Conservation (phyloP, 2,888 invertebrate species). For the Saturnia pavonia region DNA sequence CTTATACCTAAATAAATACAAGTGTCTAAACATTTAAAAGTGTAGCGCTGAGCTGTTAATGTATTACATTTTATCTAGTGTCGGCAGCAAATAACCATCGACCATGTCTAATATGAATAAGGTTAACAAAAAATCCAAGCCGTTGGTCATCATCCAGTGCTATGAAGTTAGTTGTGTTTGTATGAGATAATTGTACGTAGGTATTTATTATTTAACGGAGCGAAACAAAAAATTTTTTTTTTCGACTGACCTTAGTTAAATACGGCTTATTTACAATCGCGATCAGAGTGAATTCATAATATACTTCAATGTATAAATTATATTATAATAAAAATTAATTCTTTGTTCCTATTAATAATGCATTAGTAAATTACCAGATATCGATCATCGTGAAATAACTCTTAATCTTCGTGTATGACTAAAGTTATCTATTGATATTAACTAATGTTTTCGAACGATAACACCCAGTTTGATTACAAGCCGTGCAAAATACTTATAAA, state of each 20-base stretch:
- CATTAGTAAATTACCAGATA: neutral
- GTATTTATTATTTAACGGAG: slow-evolving; percentile 45
- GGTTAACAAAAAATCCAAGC: slow-evolving; percentile 63
- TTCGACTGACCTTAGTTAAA: neutral
- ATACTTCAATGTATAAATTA: neutral
- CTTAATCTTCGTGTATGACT: neutral
- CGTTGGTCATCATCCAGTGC: slow-evolving; percentile 81
- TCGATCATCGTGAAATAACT: slow-evolving; percentile 1
- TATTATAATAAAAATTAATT: neutral
- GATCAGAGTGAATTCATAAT: slow-evolving; percentile 8
- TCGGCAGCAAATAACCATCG: slow-evolving; percentile 21
- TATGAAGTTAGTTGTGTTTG: slow-evolving; percentile 79
- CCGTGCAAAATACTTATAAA: neutral
- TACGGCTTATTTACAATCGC: neutral
- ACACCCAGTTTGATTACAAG: slow-evolving; percentile 16
- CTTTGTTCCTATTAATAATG: neutral
- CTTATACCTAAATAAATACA: slow-evolving; percentile 1
- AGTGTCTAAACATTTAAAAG: slow-evolving; percentile 22
- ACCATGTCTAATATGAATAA: slow-evolving; percentile 57
- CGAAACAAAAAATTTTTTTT: slow-evolving; percentile 32
- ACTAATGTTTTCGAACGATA: slow-evolving; percentile 15
- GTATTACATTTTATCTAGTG: slow-evolving; percentile 32
- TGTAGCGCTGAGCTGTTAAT: slow-evolving; percentile 28
- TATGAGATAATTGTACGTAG: slow-evolving; percentile 21
- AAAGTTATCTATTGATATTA: slow-evolving; percentile 21